These are phyloP conservation scores for Cyclophora albipunctata DNA, from an alignment of 2,888 invertebrate genomes.

Conservation along the genomic window DNA sequence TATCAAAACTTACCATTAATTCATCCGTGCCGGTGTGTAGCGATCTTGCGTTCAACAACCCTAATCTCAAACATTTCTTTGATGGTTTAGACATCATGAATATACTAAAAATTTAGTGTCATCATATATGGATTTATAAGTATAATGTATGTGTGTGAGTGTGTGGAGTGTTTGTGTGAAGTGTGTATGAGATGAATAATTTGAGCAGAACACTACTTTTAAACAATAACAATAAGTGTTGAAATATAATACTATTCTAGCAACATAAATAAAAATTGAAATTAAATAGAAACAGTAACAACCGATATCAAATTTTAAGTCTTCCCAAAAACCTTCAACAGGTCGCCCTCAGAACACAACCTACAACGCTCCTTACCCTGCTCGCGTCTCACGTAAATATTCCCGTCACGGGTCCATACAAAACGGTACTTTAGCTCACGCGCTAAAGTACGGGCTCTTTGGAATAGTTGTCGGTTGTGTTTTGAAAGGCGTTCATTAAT, in stretches of 20 bases:
- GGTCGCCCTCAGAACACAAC: not conserved
- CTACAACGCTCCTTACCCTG: not conserved
- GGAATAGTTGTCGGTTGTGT: constrained; percentile 10
- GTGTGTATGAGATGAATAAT: too few relatives aligned
- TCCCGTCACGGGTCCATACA: not conserved
- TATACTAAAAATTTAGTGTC: too few relatives aligned
- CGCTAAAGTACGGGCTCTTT: constrained; percentile 3
- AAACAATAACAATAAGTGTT: too few relatives aligned
- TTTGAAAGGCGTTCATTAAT: constrained; percentile 14
- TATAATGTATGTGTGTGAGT: too few relatives aligned
- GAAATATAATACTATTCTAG: too few relatives aligned
- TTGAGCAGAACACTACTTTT: too few relatives aligned
- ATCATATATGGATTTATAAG: too few relatives aligned
- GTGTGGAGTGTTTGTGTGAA: too few relatives aligned
- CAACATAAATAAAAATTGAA: too few relatives aligned
- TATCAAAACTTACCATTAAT: constrained; percentile 7
- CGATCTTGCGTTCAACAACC: constrained; percentile 13
- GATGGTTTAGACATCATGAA: too few relatives aligned
- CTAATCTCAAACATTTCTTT: too few relatives aligned
- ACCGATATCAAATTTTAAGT: not conserved
- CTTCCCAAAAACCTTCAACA: not conserved
- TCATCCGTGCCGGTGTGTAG: constrained; percentile 21
- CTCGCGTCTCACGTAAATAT: not conserved
- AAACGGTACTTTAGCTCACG: not conserved
- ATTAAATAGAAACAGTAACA: too few relatives aligned